Conservation (phyloP, 1,140 invertebrate species). For the Oedothorax gibbosus region DNA sequence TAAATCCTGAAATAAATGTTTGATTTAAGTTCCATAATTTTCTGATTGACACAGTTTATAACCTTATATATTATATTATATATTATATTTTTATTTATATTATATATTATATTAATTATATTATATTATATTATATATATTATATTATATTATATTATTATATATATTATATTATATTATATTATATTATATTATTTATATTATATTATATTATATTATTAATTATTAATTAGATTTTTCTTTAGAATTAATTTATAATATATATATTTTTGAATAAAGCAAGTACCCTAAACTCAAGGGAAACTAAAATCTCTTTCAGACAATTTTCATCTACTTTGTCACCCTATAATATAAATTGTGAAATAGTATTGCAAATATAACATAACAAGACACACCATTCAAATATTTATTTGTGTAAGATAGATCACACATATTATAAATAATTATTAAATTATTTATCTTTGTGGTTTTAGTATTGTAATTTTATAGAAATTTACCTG, state of each 20-base stretch:
- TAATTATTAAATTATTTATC: neutral
- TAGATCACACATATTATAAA: neutral
- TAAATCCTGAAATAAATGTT: slow-evolving; percentile 30
- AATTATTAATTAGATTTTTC: too few species aligned
- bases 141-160: too few species aligned
- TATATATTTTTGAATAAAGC: too few species aligned
- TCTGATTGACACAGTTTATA: neutral
- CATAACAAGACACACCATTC: neutral
- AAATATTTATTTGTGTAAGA: neutral
- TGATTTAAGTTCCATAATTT: neutral
- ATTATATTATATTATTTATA: too few species aligned
- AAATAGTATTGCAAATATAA: neutral
- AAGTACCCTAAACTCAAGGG: slow-evolving; percentile 43
- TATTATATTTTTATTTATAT: too few species aligned
- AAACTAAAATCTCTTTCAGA: slow-evolving; percentile 48
- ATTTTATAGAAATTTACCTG: neutral
- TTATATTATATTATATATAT: too few species aligned
- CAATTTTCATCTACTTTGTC: slow-evolving; percentile 51
- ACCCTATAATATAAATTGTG: slow-evolving; percentile 31
- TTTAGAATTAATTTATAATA: too few species aligned
- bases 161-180: too few species aligned
- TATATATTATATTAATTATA: too few species aligned
- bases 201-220: too few species aligned
- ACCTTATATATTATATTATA: neutral
- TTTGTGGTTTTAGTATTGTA: neutral